These are phyloP conservation scores for Hymenopus coronatus DNA, from an alignment of 2,888 invertebrate species.

Conservation along the genomic window DNA sequence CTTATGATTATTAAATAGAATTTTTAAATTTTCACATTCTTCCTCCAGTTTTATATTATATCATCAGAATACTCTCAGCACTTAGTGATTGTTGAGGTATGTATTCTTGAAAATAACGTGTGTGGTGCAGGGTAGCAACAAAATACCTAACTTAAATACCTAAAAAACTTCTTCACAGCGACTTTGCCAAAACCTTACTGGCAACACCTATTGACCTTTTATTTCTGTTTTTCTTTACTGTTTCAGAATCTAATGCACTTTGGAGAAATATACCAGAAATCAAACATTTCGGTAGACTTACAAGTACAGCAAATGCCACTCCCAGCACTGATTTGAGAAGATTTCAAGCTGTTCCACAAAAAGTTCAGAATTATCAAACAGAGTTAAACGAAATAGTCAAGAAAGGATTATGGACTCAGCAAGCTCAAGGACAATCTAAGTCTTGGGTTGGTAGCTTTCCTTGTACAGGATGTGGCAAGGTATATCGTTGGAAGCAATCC, in stretches of 20 bases:
- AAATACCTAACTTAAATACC: background rate
- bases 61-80: background rate
- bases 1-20: too few species aligned
- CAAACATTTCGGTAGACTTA: background rate
- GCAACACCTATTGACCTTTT: background rate
- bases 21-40: too few species aligned
- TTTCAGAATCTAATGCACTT: background rate
- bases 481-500: constrained; percentile 39
- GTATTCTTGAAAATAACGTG: background rate
- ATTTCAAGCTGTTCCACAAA: background rate
- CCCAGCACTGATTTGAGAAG: background rate
- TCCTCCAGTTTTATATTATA: background rate
- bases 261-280: background rate
- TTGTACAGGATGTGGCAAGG: constrained; percentile 38
- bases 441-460: constrained; percentile 19
- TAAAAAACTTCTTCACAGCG: background rate
- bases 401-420: background rate
- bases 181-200: background rate
- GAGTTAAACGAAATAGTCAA: background rate
- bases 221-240: background rate
- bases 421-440: background rate
- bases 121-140: background rate
- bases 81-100: background rate
- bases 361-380: background rate
- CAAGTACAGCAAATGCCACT: background rate